Evolutionary conservation across 2,888 invertebrate genomes (phyloP).

Genomic region (Coremacera marginata): DNA sequence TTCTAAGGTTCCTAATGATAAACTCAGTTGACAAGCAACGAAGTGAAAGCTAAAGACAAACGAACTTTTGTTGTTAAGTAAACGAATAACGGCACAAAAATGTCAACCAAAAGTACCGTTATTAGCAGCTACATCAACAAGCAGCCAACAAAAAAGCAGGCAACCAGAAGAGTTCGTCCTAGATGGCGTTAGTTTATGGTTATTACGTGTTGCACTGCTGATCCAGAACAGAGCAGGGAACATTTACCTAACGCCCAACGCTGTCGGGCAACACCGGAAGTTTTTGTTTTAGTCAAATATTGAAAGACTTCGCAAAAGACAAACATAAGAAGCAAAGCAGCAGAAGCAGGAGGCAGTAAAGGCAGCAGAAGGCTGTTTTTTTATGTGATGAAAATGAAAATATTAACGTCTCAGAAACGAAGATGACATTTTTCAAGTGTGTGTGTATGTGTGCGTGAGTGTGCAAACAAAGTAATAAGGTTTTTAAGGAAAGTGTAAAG

Average conservation of each 20-base stretch:
- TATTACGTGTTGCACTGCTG: conserved; percentile 40
- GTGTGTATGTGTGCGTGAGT: not conserved
- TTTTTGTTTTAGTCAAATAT: not conserved
- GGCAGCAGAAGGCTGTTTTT: not conserved
- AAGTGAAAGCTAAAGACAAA: conserved; percentile 33
- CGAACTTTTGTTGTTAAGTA: conserved; percentile 34
- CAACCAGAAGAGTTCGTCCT: conserved; percentile 30
- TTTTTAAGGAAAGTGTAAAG: conserved; percentile 17
- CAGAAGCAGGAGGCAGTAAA: not conserved
- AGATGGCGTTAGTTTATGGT: conserved; percentile 34
- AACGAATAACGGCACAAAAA: conserved; percentile 40
- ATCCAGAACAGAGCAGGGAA: not conserved
- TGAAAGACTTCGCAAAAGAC: conserved; percentile 33
- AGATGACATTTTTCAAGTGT: not conserved
- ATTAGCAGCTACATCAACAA: conserved; percentile 48
- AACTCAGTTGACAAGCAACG: conserved; percentile 28
- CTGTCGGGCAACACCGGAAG: not conserved
- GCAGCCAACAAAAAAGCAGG: conserved; percentile 7
- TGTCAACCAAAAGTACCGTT: conserved; percentile 49
- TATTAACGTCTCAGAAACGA: not conserved
- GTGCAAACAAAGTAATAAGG: conserved; percentile 23
- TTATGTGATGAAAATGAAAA: conserved; percentile 17
- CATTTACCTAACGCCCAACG: conserved; percentile 18
- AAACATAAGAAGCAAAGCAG: conserved; percentile 12
- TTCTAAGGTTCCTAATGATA: conserved; percentile 30